Conservation (phyloP, 2,113 vertebrate species). For the Crotophaga sulcirostris region DNA sequence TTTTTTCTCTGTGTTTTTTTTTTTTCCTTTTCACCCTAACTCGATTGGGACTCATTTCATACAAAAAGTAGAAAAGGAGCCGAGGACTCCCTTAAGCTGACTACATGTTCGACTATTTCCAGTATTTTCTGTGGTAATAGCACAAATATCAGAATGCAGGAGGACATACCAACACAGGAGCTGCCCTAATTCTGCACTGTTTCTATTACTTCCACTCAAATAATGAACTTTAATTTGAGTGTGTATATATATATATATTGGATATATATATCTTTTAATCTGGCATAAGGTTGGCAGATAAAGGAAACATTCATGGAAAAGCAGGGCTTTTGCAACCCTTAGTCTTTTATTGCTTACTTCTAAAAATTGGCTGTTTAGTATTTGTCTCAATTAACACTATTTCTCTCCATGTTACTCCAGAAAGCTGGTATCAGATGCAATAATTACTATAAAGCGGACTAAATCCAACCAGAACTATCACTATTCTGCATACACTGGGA, state of each 20-base stretch:
- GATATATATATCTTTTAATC: neutral
- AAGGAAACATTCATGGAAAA: neutral
- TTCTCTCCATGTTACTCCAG: neutral
- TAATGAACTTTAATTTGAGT: neutral
- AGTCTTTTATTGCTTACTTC: neutral
- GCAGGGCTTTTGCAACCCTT: neutral
- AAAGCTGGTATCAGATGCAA: neutral
- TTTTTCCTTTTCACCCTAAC: neutral
- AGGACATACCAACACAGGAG: neutral
- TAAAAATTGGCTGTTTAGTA: neutral
- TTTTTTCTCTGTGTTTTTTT: neutral
- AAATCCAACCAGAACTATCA: neutral
- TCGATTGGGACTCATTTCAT: neutral
- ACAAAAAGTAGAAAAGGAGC: neutral
- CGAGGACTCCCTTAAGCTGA: slow-evolving; percentile 14
- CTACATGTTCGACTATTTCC: neutral
- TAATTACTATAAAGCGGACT: neutral
- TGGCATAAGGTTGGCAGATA: neutral
- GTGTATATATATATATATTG: no score
- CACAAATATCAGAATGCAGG: neutral
- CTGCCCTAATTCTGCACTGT: neutral
- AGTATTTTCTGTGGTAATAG: slow-evolving; percentile 31
- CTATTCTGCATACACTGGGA: neutral
- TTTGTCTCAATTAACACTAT: neutral
- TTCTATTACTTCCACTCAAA: neutral